A percentile compares a stretch with the other conserved stretches of the same genome.
Evolutionary conservation across 2,888 invertebrate species (phyloP).

Genomic region (Cheilosia grossa): DNA sequence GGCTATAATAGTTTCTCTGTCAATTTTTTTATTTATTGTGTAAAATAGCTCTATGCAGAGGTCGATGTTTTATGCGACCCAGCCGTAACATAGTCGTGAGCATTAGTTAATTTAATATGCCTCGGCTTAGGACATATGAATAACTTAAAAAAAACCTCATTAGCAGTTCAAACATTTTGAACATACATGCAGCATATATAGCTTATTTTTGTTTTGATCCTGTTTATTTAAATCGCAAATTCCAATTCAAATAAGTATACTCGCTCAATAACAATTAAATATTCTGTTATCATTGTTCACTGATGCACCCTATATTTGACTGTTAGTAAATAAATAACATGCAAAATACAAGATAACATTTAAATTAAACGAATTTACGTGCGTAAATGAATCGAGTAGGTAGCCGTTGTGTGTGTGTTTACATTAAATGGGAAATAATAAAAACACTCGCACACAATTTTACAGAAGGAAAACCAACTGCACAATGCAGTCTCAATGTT

Average conservation of each 20-base stretch:
- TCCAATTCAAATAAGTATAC: not conserved
- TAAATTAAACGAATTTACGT: conserved; percentile 27
- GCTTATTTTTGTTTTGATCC: too few relatives aligned
- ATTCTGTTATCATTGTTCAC: not conserved
- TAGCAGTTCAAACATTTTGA: too few relatives aligned
- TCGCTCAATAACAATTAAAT: not conserved
- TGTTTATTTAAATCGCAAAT: not conserved
- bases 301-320: conserved; percentile 17
- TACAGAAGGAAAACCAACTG: conserved; percentile 6
- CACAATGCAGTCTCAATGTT: not conserved
- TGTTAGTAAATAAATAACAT: conserved; percentile 22
- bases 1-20: too few relatives aligned
- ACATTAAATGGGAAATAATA: conserved; percentile 8
- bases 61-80: too few relatives aligned
- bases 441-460: conserved; percentile 24
- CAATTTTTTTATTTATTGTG: too few relatives aligned
- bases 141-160: too few relatives aligned
- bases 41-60: too few relatives aligned
- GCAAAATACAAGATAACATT: conserved; percentile 16
- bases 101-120: too few relatives aligned
- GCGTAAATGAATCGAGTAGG: conserved; percentile 17
- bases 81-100: too few relatives aligned
- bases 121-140: too few relatives aligned
- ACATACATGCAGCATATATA: too few relatives aligned
- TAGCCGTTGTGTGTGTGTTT: not conserved